A percentile compares a stretch with the other conserved stretches of the same genome.
These are phyloP conservation scores for Microtus montanus DNA, from an alignment of 2,113 vertebrate genomes.

Conservation along the genomic window DNA sequence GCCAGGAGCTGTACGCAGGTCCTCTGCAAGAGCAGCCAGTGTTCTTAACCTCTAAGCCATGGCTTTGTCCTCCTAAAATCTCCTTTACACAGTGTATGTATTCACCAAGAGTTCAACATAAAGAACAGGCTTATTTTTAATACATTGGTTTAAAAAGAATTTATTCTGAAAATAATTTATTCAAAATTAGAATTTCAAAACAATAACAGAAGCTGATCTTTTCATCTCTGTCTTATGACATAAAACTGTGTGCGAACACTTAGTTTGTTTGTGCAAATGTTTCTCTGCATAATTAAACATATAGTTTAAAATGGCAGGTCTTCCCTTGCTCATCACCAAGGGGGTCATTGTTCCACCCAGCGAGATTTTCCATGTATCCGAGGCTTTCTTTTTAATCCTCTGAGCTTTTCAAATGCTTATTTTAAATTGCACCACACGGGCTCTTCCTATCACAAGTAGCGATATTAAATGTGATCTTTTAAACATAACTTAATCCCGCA, in stretches of 20 bases:
- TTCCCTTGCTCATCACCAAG: background rate
- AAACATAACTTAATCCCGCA: background rate
- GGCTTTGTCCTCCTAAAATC: background rate
- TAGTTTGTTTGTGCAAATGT: background rate
- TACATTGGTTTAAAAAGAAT: background rate
- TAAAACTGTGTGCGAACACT: background rate
- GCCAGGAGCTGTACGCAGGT: background rate
- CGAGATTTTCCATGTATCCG: background rate
- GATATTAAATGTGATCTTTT: conserved; percentile 8
- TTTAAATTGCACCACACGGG: background rate
- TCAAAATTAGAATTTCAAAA: background rate
- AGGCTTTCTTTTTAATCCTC: background rate
- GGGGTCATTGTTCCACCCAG: background rate
- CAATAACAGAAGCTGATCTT: background rate
- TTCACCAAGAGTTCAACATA: background rate
- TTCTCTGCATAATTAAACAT: background rate
- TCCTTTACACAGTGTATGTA: background rate
- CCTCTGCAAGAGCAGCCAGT: no score
- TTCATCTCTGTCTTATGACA: background rate
- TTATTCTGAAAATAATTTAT: conserved; percentile 26
- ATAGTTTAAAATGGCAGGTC: background rate
- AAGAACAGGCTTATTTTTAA: background rate
- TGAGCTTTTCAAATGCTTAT: background rate
- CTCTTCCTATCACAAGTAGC: background rate
- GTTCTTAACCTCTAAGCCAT: background rate